Base-by-base conservation (phyloP, 2,797 vertebrate species). In the Holocentrus rufus region DNA sequence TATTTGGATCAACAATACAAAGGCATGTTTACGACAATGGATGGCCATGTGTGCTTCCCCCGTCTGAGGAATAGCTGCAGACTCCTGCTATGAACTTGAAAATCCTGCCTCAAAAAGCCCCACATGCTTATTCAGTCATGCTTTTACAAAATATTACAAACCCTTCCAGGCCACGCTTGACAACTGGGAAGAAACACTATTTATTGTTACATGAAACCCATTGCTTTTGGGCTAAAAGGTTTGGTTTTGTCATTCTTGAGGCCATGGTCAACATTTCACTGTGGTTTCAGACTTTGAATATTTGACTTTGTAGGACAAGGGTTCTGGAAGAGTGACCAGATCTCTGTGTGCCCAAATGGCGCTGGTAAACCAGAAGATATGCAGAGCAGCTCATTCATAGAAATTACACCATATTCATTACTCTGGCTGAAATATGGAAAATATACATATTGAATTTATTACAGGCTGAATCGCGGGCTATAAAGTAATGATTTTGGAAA, bases 171-270 rank as follows among this genome's bases (percentile, higher is more conserved):
- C 73, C 87, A 88, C 86, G 89, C 89, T 93, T 90, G 85, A 92
- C 92, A 94, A 91, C 84, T 91, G 86, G 86, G 70, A 85, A 65
- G 72, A 87, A 92, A 88, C 87, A 86, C 70, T 92, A 92, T 94
- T 95, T 94, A 93, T 92, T 94, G 90, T 93, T 94, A 93, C 92
- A 94, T 86, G 89, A 91, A 92, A 87, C 90, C 83, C 88, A 92
- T 92, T 91, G 93, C 90, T 90, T 93, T 90, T 81, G 92, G 87
- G 85, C 90, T 90, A 85, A 84, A 92, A 87, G 83, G 90, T 93
- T 91, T 76, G 89, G 73, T 85, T 64, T 86, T 88, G 84, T 92
- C 90, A 89, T 94, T 93, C 91, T 94, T 93, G 93, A 92, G 91
- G 92, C 91, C 88, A 79, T 58, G 83, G 92, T 83, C 86, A 67